Percentiles rank a stretch among this genome's conserved stretches.
Conservation (phyloP, 2,797 vertebrate genomes). For the Neosalanx taihuensis region DNA sequence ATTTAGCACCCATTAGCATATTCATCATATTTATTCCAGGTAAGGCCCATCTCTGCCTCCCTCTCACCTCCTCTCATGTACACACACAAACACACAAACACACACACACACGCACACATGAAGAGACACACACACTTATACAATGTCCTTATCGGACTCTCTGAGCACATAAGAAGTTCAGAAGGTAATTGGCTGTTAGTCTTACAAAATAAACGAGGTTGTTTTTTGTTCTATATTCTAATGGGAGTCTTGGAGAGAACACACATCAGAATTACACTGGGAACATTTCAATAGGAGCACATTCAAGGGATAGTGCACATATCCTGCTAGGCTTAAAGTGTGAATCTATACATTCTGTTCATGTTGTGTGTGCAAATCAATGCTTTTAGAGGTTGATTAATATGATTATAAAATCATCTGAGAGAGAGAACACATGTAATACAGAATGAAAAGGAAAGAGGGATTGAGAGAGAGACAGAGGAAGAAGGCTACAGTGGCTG, state of each 20-base stretch:
- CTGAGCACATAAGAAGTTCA: background rate
- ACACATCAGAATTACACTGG: background rate
- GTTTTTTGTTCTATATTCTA: background rate
- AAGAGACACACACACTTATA: background rate
- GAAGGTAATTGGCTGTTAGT: slow-evolving; percentile 27
- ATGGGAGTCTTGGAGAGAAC: background rate
- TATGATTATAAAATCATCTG: background rate
- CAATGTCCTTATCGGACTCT: background rate
- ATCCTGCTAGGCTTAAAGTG: background rate
- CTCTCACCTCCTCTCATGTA: background rate
- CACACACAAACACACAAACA: background rate
- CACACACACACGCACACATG: background rate
- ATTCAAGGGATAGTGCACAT: background rate
- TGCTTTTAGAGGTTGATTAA: background rate
- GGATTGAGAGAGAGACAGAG: background rate
- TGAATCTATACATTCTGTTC: background rate
- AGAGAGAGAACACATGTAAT: background rate
- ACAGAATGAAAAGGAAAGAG: background rate
- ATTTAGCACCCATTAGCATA: slow-evolving; percentile 23
- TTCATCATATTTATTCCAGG: slow-evolving; percentile 23
- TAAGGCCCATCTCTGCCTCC: slow-evolving; percentile 9
- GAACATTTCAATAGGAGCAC: background rate
- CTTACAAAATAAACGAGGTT: slow-evolving; percentile 17
- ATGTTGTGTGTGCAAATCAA: background rate
- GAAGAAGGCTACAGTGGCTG: background rate